Base-by-base conservation (phyloP, 23 tunicate genomes). In the Halocynthia roretzi region DNA sequence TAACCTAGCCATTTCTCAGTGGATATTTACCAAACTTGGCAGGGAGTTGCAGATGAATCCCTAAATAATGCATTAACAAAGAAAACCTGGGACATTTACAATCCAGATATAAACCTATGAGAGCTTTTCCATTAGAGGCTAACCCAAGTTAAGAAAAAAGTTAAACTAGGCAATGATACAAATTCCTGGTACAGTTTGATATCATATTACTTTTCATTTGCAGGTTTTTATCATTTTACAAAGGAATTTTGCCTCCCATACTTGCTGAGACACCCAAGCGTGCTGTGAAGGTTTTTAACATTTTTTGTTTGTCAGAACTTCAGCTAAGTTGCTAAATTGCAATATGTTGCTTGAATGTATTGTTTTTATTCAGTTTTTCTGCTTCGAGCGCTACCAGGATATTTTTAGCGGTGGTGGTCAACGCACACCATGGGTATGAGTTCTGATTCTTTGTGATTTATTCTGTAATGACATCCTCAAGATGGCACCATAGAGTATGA, bases 221-320 rank as follows among this genome's bases (percentile, higher is more conserved):
- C 64, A 93, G 99, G 23, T 88, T 94, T 58, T 23, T 88, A 18
- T 88, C 99, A 11, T 88, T 94, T 63, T 94, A 94, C 82, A 94
- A 94, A 70, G 99, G 99, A 64, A 94, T 94, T 56, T 69, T 94
- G 55, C 99, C 99, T 53, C 99, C 99, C 11, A 94, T 94, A 52
- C 78, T 88, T 51, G 99, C 99, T 12, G 99, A 94, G 78, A 94
- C 99, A 50, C 99, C 99, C 49, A 94, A 94, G 62, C 71, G 99
- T 64, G 99, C 99, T 11, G 90, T 89, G 6, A 94, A 94, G 92
- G 98, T 92, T 31, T 31, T 31, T 31, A 31, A 1, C 53, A 61
- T 15, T 23, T 51, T 65, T 65, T 15, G 50, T 21, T 67, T 4
- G 61, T 76, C 17, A 75, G 10, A 75, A 56, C 14, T 78, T 50